phyloP scores from a whole-genome alignment of 64 coral and sea anemone species.

The Stichodactyla mertensii region DNA sequence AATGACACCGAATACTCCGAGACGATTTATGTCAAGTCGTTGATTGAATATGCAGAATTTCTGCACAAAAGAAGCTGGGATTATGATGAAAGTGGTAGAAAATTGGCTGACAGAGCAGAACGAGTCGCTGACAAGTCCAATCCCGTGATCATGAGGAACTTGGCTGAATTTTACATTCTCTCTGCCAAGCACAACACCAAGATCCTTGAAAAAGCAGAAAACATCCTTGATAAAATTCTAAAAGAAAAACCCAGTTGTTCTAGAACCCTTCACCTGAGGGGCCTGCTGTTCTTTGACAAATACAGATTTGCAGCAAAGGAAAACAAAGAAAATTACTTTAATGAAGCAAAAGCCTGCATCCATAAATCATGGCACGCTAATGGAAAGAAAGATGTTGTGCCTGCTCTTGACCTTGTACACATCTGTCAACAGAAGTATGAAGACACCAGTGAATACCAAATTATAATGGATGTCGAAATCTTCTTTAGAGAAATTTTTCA shows the following conservation, averaged over 20 bases:
- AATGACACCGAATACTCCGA: no score
- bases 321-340: background rate
- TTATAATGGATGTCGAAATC: background rate
- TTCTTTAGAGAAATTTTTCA: background rate
- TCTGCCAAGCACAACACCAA: no score
- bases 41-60: no score
- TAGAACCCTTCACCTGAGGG: background rate
- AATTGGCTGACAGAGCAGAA: no score
- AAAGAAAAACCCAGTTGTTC: background rate
- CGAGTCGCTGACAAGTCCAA: no score
- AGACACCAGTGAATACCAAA: background rate
- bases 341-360: background rate
- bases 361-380: background rate
- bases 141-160: no score
- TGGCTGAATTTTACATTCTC: no score
- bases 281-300: background rate
- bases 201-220: no score
- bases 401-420: background rate
- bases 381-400: background rate
- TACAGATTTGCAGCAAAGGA: background rate
- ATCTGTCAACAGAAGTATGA: background rate
- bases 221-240: no score
- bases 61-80: no score
- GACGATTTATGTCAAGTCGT: no score
- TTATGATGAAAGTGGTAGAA: no score